Base-by-base conservation (phyloP, 2,888 invertebrate genomes). In the Pemphredon lugubris region DNA sequence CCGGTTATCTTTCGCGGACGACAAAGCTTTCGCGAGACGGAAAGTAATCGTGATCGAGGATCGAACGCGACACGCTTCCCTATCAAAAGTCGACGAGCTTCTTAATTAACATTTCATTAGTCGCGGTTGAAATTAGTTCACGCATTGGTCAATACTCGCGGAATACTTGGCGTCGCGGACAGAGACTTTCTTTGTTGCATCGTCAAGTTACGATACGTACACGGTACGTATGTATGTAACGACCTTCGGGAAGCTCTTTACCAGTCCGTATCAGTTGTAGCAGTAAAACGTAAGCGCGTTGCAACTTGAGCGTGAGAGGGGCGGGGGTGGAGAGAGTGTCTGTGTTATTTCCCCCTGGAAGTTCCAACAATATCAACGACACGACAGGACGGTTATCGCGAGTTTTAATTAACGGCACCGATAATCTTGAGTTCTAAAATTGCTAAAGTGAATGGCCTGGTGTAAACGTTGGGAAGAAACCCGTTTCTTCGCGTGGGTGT, bases 401-500 rank as follows among this genome's bases (percentile, higher is more conserved):
- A 42, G 13, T 18, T 16, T 14, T 42, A 42, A 63, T 63, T 53
- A 51, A 66, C 44, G 50, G 57, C 20, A 58, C 57, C 50, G 51
- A 45, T 45, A 40, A 48, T 75, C 55, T 42, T 21, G 37, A 37
- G 51, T 50, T 37, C 55, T 40, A 47, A 20, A 64, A 18, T 54
- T 16, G 58, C 55, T 68, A 77, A 77, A 82, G 81, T 79, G 82
- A 82, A 82, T 40, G 82, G 77, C 32, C 68, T 53, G 59, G 51
- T 50, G 57, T 37, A 51, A 45, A 54, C 57, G 57, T 64, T 47
- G 42, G 14, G 32, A 30, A 37, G 48, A 61, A 75, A 79, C 70
- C 40, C 59, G 79, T 79, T 79, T 67, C 48, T 68, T 44, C 58
- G 79, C 78, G 84, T 85, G 73, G 85, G 85, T 76, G 84, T 60